Evolutionary conservation across 2,797 vertebrate genomes (phyloP), one percentile per base, ranked within the genome.

Genomic region (Chaenodraco wilsoni): DNA sequence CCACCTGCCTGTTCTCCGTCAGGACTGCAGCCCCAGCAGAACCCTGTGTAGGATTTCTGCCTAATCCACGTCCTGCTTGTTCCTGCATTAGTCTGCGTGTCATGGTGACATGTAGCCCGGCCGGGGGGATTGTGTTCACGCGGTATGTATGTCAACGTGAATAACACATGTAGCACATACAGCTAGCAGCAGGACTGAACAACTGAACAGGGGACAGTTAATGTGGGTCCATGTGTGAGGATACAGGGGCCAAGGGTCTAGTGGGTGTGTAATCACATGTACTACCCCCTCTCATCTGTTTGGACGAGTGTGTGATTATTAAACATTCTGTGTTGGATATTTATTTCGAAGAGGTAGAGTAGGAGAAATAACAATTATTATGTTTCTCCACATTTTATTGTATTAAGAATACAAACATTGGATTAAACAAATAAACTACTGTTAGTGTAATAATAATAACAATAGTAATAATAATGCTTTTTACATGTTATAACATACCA

Each of bases 21-120:
- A 83, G 10, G 66, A 52, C 59, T 1, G 6, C 66, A 57, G 73
- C 60, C 71, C 41, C 76, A 86, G 72, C 73, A 81, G 82, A 87
- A 85, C 85, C 78, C 63, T 79, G 69, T 82, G 65, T 43, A 80
- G 86, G 90, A 85, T 82, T 89, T 84, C 64, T 50, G 31, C 59
- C 49, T 91, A 90, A 92, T 90, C 87, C 88, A 54, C 17, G 65
- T 85, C 72, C 87, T 74, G 77, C 80, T 84, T 88, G 86, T 88
- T 88, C 83, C 78, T 82, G 88, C 84, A 86, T 91, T 86, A 87
- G 80, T 81, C 75, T 86, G 78, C 76, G 65, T 89, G 89, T 88
- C 85, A 74, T 31, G 52, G 69, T 77, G 83, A 84, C 78, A 87
- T 77, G 84, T 52, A 80, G 69, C 65, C 78, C 65, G 41, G 64